These are phyloP conservation scores for Folsomia candida DNA, from an alignment of 2,888 invertebrate species.

Conservation along the genomic window DNA sequence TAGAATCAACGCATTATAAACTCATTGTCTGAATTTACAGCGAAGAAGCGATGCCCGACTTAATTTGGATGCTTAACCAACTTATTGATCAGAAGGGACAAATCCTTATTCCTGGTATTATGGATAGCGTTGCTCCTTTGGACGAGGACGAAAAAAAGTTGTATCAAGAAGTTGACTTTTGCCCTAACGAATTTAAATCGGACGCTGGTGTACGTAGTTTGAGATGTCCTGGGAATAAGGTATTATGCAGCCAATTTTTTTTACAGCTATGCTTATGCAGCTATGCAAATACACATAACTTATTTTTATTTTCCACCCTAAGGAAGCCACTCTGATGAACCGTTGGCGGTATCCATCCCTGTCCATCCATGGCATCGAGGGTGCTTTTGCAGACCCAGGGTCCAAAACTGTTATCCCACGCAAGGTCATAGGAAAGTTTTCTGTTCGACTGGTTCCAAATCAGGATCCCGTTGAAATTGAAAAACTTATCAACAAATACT, in stretches of 20 bases:
- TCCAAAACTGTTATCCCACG: conserved; percentile 93
- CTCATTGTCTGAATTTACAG: conserved; percentile 19
- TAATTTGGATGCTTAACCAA: conserved; percentile 78
- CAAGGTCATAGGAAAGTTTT: conserved; percentile 95
- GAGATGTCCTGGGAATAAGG: conserved; percentile 36
- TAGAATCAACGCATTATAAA: conserved; percentile 1
- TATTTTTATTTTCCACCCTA: conserved; percentile 1
- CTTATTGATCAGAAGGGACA: conserved; percentile 83
- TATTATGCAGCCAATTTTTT: conserved; percentile 9
- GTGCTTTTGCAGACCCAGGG: conserved; percentile 86
- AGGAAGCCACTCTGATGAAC: conserved; percentile 74
- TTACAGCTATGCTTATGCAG: not conserved
- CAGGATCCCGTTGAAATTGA: conserved; percentile 77
- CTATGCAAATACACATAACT: conserved; percentile 1
- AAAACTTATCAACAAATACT: conserved; percentile 70
- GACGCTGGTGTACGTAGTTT: conserved; percentile 37
- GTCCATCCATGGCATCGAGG: conserved; percentile 94
- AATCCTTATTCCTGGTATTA: conserved; percentile 78
- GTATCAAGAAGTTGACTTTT: conserved; percentile 80
- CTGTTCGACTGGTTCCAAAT: conserved; percentile 90
- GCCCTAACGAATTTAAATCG: conserved; percentile 26
- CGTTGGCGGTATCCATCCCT: conserved; percentile 93
- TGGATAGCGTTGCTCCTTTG: conserved; percentile 76
- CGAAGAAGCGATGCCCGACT: conserved; percentile 69
- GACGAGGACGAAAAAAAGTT: conserved; percentile 67